Evolutionary conservation across 2,888 invertebrate genomes (phyloP).

Genomic region (Mesorhabditis spiculigera): DNA sequence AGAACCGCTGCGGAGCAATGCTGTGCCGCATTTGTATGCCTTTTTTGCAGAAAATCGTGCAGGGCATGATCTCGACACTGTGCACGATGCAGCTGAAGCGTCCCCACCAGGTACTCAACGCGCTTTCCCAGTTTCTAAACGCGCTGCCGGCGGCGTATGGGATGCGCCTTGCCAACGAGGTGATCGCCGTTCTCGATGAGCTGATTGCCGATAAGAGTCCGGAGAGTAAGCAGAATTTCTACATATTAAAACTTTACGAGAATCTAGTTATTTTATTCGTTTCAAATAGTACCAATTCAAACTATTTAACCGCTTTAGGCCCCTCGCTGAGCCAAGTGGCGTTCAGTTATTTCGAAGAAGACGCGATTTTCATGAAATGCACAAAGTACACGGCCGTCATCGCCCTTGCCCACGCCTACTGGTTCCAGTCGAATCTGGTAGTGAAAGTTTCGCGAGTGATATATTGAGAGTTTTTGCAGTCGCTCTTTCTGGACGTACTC

Average conservation of each 20-base stretch:
- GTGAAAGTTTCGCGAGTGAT: background rate
- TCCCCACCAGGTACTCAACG: slow-evolving; percentile 48
- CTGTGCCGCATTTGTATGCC: background rate
- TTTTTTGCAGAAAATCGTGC: slow-evolving; percentile 15
- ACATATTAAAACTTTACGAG: background rate
- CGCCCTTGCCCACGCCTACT: background rate
- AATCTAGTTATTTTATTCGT: too few relatives aligned
- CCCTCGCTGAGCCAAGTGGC: background rate
- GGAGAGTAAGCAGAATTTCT: background rate
- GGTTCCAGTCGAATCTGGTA: slow-evolving; percentile 6
- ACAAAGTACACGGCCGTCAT: background rate
- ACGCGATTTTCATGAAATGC: background rate
- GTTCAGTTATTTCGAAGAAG: slow-evolving; percentile 4
- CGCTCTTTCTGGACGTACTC: background rate
- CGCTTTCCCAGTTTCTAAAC: slow-evolving; percentile 47
- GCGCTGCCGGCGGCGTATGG: slow-evolving; percentile 38
- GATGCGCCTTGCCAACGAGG: slow-evolving; percentile 10
- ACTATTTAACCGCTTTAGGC: background rate
- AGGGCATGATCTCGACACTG: slow-evolving; percentile 27
- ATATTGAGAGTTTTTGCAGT: too few relatives aligned
- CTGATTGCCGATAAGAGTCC: background rate
- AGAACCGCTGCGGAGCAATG: slow-evolving; percentile 12
- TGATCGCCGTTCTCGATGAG: background rate
- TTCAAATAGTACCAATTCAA: too few relatives aligned
- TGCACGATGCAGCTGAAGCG: slow-evolving; percentile 22